Conservation (phyloP, 2,888 invertebrate species). For the Artemia sp. region DNA sequence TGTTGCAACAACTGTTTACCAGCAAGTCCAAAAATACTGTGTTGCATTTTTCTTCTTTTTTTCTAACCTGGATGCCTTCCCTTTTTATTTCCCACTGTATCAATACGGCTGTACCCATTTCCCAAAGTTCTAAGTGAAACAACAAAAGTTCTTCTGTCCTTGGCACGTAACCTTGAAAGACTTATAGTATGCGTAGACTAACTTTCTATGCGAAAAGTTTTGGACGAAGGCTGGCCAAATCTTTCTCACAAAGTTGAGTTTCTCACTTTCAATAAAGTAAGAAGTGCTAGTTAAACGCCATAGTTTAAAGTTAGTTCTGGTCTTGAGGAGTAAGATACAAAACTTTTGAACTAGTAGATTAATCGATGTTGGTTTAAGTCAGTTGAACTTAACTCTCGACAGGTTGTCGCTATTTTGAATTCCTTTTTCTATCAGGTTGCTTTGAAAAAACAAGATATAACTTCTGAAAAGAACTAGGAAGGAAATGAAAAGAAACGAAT, state of each 20-base stretch:
- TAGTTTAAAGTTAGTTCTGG: not conserved
- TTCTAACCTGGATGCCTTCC: not conserved
- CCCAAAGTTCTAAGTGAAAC: not conserved
- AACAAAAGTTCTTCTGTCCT: not conserved
- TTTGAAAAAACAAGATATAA: no score
- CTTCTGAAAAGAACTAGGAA: no score
- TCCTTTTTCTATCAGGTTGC: no score
- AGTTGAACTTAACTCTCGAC: no score
- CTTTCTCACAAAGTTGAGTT: constrained; percentile 12
- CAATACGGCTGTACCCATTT: constrained; percentile 9
- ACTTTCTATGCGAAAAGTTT: constrained; percentile 8
- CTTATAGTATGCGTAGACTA: not conserved
- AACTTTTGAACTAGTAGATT: not conserved
- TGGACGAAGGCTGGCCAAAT: not conserved
- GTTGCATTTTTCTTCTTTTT: no score
- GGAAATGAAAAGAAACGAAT: no score
- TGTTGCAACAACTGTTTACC: no score
- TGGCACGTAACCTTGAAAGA: constrained; percentile 11
- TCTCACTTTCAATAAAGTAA: constrained; percentile 13
- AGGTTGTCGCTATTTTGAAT: no score
- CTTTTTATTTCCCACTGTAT: not conserved
- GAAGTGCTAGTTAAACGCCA: constrained; percentile 7
- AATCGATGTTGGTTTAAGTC: not conserved
- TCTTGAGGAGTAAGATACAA: not conserved
- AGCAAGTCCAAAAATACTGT: no score